Evolutionary conservation across 92 coral and sea anemone species (phyloP), one percentile per base, ranked within the genome.

Genomic region (Desmophyllum pertusum): DNA sequence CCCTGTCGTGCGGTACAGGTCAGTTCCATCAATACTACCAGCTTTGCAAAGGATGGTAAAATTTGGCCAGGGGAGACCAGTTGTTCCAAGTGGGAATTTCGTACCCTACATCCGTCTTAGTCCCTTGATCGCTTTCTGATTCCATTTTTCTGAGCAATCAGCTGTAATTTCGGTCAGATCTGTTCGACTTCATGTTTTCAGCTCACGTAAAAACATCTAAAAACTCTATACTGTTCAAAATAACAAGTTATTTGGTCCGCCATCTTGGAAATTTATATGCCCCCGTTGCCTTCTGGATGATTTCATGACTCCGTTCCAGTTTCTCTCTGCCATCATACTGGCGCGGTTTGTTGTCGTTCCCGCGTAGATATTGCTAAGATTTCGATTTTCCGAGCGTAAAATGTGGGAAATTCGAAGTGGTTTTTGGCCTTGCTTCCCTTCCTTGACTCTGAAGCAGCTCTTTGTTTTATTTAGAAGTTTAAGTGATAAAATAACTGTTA

Each of bases 11-110:
- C 21, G 99, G 94, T 25, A 57, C 76, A 6, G 92, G 55, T 97
- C 99, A 31, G 99, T 97, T 0, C 99, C 99, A 72, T 97, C 99
- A 64, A 97, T 97, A 70, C 99, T 97, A 0, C 99, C 99, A 35
- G 99, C 99, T 48, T n/a, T 97, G 98, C 55, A 97, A 79, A 6
- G 99, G 99, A 69, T 97, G 99, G 77, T 97, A 97, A 48, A 81
- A 89, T 80, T 85, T 94, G 15, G 99, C 99, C 50, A 91, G 86
- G 14, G 93, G 99, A 3, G 92, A 73, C 99, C 99, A 97, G 92
- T 92, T 88, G 79, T 92, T 87, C 76, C 53, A 94, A 6, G 98
- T 92, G 18, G 99, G 98, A 9, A 92, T 80, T 45, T 85, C 93
- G 80, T 92, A 97, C 27, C 89, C 93, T 13, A 75, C 83, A 50